A percentile compares a stretch with the other conserved stretches of the same genome.
Conservation (phyloP, 2,113 vertebrate species). For the Furnarius figulus region DNA sequence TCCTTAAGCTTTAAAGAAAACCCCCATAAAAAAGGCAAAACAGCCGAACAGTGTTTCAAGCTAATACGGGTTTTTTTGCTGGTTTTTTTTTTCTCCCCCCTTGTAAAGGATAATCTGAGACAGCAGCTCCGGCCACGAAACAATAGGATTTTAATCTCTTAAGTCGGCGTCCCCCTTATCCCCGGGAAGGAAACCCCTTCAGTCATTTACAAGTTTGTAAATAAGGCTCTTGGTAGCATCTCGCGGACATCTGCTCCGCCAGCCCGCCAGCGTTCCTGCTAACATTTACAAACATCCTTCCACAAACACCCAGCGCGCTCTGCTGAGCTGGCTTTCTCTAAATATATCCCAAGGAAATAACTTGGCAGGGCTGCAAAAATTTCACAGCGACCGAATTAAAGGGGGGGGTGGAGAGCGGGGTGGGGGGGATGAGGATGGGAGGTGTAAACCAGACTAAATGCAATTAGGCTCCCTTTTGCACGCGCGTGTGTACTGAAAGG, state of each 20-base stretch:
- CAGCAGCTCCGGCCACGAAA: constrained; percentile 55
- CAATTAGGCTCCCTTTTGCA: background rate
- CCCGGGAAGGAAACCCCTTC: constrained; percentile 55
- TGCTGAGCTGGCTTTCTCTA: constrained; percentile 74
- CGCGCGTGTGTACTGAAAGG: background rate
- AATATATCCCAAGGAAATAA: constrained; percentile 78
- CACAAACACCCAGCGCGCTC: constrained; percentile 68
- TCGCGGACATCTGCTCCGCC: constrained; percentile 62
- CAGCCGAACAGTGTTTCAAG: constrained; percentile 15
- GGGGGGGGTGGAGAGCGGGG: background rate
- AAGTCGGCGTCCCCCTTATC: constrained; percentile 52
- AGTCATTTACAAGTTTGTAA: constrained; percentile 68
- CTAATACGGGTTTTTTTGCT: background rate
- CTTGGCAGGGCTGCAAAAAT: constrained; percentile 71
- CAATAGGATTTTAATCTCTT: constrained; percentile 72
- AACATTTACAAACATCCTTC: constrained; percentile 74
- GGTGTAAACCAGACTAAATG: background rate
- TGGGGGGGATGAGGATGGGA: background rate
- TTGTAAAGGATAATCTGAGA: constrained; percentile 67
- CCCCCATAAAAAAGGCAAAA: background rate
- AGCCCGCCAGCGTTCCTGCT: constrained; percentile 64
- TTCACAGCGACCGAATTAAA: constrained; percentile 63
- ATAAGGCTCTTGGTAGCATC: constrained; percentile 63
- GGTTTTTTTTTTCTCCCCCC: background rate
- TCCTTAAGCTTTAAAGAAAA: background rate